phyloP scores from a whole-genome alignment of 1,140 invertebrate genomes.

The Phymorhynchus buccinoides region DNA sequence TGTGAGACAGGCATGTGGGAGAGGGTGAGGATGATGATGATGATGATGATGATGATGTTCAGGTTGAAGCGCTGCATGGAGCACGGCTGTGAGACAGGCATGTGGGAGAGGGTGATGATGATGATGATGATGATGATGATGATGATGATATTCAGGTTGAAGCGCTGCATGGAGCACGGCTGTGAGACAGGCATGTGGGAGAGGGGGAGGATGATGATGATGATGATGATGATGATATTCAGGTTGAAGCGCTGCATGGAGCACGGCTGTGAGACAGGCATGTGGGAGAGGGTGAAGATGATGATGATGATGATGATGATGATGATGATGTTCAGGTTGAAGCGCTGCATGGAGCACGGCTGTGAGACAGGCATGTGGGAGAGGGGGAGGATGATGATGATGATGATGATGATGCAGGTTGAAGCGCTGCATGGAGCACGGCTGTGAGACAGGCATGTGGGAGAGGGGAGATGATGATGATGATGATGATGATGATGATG shows the following conservation, averaged over 20 bases:
- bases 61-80: constrained; percentile 54
- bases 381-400: too few species aligned
- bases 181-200: constrained; percentile 60
- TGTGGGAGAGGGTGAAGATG: constrained; percentile 59
- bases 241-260: constrained; percentile 54
- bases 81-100: constrained; percentile 55
- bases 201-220: too few species aligned
- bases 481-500: not conserved
- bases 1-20: constrained; percentile 60
- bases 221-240: not conserved
- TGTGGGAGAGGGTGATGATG: constrained; percentile 59
- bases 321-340: constrained; percentile 36
- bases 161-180: constrained; percentile 55
- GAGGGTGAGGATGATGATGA: too few species aligned
- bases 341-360: constrained; percentile 55
- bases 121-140: too few species aligned
- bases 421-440: constrained; percentile 54
- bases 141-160: constrained; percentile 36
- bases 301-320: too few species aligned
- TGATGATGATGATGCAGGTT: constrained; percentile 34
- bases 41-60: not conserved
- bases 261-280: constrained; percentile 55
- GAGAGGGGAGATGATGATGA: too few species aligned
- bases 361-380: constrained; percentile 60
- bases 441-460: constrained; percentile 59